These are phyloP conservation scores for Carcina quercana DNA, from an alignment of 2,888 invertebrate genomes.

Conservation along the genomic window DNA sequence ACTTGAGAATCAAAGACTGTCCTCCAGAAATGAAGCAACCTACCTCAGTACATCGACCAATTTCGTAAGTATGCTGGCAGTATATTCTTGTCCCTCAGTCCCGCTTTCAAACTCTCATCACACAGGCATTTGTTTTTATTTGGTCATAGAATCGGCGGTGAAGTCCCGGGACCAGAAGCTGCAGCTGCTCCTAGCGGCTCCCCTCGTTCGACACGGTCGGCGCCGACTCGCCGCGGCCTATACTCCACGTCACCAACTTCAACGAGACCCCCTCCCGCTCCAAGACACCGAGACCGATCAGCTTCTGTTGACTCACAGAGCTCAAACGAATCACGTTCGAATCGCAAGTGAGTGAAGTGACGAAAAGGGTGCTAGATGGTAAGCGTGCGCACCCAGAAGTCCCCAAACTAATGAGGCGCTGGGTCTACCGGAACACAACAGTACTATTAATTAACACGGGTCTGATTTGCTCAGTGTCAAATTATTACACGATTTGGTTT, in stretches of 20 bases:
- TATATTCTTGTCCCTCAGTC: background rate
- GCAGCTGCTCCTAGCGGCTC: constrained; percentile 70
- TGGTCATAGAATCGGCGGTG: constrained; percentile 45
- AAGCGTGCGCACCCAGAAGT: too few species aligned
- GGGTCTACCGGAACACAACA: too few species aligned
- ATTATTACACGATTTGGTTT: too few species aligned
- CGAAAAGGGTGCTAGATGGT: background rate
- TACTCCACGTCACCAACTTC: constrained; percentile 84
- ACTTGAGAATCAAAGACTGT: constrained; percentile 73
- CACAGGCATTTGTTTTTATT: background rate
- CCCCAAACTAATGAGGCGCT: too few species aligned
- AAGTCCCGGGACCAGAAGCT: constrained; percentile 49
- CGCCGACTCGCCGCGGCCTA: constrained; percentile 82
- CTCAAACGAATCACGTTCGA: constrained; percentile 87
- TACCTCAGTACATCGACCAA: constrained; percentile 67
- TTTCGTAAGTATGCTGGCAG: constrained; percentile 55
- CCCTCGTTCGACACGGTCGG: constrained; percentile 89
- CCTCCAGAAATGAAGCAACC: constrained; percentile 67
- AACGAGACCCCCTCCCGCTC: constrained; percentile 87
- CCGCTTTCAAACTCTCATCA: background rate
- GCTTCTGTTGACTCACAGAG: constrained; percentile 93
- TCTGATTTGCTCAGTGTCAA: too few species aligned
- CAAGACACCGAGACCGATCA: constrained; percentile 76
- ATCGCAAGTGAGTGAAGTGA: constrained; percentile 75
- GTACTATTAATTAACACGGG: too few species aligned